These are phyloP conservation scores for Artemia franciscana DNA, from an alignment of 1,140 invertebrate species.

Conservation along the genomic window DNA sequence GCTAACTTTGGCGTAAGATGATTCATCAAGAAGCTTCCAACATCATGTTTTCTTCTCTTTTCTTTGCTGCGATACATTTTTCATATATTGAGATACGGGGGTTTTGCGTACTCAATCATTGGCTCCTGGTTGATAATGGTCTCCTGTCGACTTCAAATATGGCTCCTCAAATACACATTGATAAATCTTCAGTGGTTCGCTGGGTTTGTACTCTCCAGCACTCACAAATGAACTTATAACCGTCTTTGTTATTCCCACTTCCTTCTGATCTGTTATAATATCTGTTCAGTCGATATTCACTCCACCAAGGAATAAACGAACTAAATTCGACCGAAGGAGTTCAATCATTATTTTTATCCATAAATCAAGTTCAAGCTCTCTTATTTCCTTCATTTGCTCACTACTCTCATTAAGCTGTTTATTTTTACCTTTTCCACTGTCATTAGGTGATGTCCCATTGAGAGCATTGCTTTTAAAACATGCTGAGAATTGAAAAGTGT, in stretches of 20 bases:
- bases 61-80: slow-evolving; percentile 55
- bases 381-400: slow-evolving; percentile 66
- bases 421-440: no score
- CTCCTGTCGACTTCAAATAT: slow-evolving; percentile 56
- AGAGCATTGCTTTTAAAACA: slow-evolving; percentile 61
- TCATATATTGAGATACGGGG: slow-evolving; percentile 74
- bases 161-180: slow-evolving; percentile 63
- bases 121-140: slow-evolving; percentile 43
- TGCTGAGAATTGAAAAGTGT: slow-evolving; percentile 71
- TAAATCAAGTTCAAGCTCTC: slow-evolving; percentile 52
- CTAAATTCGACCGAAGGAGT: slow-evolving; percentile 39
- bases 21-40: slow-evolving; percentile 55
- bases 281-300: slow-evolving; percentile 49
- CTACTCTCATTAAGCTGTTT: no score
- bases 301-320: slow-evolving; percentile 44
- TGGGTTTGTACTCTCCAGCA: slow-evolving; percentile 39
- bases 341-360: slow-evolving; percentile 67
- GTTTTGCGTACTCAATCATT: slow-evolving; percentile 49
- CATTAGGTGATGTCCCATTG: slow-evolving; percentile 41
- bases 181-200: slow-evolving; percentile 41
- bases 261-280: slow-evolving; percentile 31
- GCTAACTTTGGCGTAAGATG: slow-evolving; percentile 38
- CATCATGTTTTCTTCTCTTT: slow-evolving; percentile 62
- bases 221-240: slow-evolving; percentile 69
- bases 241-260: slow-evolving; percentile 43